Evolutionary conservation across 2,113 vertebrate species (phyloP), one percentile per base, ranked within the genome.

Genomic region (Chunga burmeisteri): DNA sequence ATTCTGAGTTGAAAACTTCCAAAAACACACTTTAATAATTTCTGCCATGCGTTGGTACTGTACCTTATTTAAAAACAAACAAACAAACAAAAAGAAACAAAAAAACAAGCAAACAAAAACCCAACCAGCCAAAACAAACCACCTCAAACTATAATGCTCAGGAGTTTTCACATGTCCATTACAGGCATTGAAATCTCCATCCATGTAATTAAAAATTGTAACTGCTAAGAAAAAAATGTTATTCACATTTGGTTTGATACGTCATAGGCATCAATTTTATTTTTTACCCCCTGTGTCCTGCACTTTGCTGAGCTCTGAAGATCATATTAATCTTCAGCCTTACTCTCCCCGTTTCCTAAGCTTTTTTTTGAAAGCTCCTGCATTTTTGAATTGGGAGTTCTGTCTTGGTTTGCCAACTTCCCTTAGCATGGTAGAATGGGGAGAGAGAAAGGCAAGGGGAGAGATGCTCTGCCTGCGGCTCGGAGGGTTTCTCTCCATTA

Each of bases 401-500:
- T 68, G 36, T 86, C 81, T 94, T 5, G 1, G 25, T 90, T 78
- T 86, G 90, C 68, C 86, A 89, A 1, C 73, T 87, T 89, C 38
- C 19, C 42, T 80, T 47, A 77, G 62, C 30, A 6, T 79, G 58
- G 81, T n/a, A 22, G 36, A 81, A 26, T 47, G 32, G 25, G 50
- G 72, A 86, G 85, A 84, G 86, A 73, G 47, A 91, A 80, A 66
- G 75, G 81, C 50, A 70, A 53, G 65, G 77, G n/a, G 53, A 65
- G 65, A 56, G 56, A 55, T 81, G 70, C 53, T 87, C 40, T 95
- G 84, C 83, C 68, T 77, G 7, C 1, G 2, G 95, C 89, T 97
- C 1, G 4, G 8, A 79, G 73, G 91, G 65, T 84, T 94, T 95
- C 91, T 94, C 44, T 77, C 81, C 70, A 88, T 94, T 95, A 93